Conservation (phyloP, 2,888 invertebrate genomes). For the Spicauda simplicius region DNA sequence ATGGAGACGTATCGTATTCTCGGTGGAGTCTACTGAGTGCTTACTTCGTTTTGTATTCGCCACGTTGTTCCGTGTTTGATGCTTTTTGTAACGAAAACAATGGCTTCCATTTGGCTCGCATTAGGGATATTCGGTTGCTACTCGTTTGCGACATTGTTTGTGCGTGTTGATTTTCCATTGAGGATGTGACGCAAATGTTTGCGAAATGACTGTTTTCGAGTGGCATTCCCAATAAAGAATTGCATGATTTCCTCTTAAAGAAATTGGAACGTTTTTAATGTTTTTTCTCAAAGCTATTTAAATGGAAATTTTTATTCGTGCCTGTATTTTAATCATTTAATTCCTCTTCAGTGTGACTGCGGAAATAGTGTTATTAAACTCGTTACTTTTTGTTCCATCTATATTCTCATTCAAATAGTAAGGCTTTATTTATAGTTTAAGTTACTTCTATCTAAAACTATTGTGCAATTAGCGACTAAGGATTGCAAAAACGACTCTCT, state of each 20-base stretch:
- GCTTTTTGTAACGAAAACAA: slow-evolving; percentile 46
- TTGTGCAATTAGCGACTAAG: too few species aligned
- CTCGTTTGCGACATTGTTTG: slow-evolving; percentile 53
- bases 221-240: slow-evolving; percentile 18
- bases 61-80: slow-evolving; percentile 26
- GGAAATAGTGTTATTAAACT: too few species aligned
- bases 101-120: slow-evolving; percentile 68
- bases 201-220: slow-evolving; percentile 17
- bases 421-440: too few species aligned
- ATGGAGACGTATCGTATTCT: slow-evolving; percentile 77
- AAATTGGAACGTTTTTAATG: slow-evolving; percentile 8
- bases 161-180: slow-evolving; percentile 42
- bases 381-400: too few species aligned
- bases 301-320: not conserved
- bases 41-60: slow-evolving; percentile 65
- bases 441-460: too few species aligned
- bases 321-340: not conserved
- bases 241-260: slow-evolving; percentile 6
- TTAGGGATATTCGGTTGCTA: slow-evolving; percentile 56
- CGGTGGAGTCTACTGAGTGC: slow-evolving; percentile 63
- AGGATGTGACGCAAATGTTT: slow-evolving; percentile 33
- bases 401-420: too few species aligned
- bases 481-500: too few species aligned
- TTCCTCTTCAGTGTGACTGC: not conserved
- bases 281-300: slow-evolving; percentile 5